Percentiles rank a stretch among this genome's conserved stretches.
These are phyloP conservation scores for Drosophila lini DNA, from an alignment of 1,140 invertebrate species.

Conservation along the genomic window DNA sequence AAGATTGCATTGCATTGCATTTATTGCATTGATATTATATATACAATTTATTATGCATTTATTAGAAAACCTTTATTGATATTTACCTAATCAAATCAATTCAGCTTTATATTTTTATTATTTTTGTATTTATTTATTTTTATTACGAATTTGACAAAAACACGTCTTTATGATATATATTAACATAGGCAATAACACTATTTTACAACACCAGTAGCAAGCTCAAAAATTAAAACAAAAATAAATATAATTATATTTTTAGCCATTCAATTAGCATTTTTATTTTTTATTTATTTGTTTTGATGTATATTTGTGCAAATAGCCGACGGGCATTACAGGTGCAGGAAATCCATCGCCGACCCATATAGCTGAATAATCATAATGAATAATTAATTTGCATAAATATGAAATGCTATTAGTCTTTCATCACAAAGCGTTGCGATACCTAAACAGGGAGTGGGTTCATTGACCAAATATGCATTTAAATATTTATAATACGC, in stretches of 20 bases:
- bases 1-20: neutral
- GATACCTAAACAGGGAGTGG: constrained; percentile 12
- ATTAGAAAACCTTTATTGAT: neutral
- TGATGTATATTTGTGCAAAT: constrained; percentile 1
- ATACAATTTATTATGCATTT: too few species aligned
- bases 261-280: neutral
- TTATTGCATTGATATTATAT: neutral
- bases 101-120: neutral
- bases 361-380: constrained; percentile 35
- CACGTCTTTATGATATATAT: neutral
- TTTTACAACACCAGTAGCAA: neutral
- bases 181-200: neutral
- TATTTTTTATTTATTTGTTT: neutral
- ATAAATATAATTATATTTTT: neutral
- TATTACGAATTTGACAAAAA: neutral
- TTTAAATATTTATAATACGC: constrained; percentile 15
- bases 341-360: constrained; percentile 6
- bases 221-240: constrained; percentile 1
- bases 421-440: constrained; percentile 38
- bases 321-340: constrained; percentile 13
- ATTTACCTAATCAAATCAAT: neutral
- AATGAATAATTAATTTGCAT: constrained; percentile 73
- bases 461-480: constrained; percentile 20
- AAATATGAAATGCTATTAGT: constrained; percentile 61
- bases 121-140: neutral